A percentile compares a stretch with the other conserved stretches of the same genome.
These are phyloP conservation scores for Rhinogobio ventralis DNA, from an alignment of 2,797 vertebrate species.

Conservation along the genomic window DNA sequence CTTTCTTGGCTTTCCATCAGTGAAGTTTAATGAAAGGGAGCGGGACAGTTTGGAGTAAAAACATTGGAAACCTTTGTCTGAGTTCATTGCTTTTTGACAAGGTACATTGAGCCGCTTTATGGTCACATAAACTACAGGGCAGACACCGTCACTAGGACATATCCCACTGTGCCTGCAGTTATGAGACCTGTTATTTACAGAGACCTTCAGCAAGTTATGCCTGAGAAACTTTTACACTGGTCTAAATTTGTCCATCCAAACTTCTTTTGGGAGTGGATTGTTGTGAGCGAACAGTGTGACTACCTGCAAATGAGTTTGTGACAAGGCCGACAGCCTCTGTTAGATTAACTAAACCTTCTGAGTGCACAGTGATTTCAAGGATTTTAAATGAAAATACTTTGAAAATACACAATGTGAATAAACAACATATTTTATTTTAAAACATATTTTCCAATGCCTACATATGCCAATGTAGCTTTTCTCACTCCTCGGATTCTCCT, in stretches of 20 bases:
- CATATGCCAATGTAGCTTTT: constrained; percentile 4
- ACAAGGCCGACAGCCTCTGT: constrained; percentile 14
- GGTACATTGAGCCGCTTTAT: constrained; percentile 59
- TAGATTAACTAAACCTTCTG: constrained; percentile 17
- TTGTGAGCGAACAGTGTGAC: constrained; percentile 34
- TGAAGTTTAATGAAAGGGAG: constrained; percentile 63
- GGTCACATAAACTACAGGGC: constrained; percentile 54
- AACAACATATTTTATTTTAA: not conserved
- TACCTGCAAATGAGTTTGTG: constrained; percentile 34
- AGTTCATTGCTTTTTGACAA: constrained; percentile 58
- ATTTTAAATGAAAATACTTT: not conserved
- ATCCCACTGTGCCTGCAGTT: constrained; percentile 29
- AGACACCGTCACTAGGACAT: constrained; percentile 43
- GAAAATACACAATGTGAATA: not conserved
- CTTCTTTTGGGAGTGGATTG: constrained; percentile 25
- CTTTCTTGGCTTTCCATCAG: constrained; percentile 60
- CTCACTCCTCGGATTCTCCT: not conserved
- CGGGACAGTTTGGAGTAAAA: constrained; percentile 56
- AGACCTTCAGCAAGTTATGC: constrained; percentile 35
- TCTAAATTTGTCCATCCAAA: constrained; percentile 41
- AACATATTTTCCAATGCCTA: not conserved
- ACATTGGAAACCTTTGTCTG: constrained; percentile 59
- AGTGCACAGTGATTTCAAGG: constrained; percentile 9
- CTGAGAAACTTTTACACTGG: constrained; percentile 43
- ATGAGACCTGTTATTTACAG: constrained; percentile 56